Evolutionary conservation across 1,140 invertebrate genomes (phyloP).

Genomic region (Pseudachorutes palmiensis): DNA sequence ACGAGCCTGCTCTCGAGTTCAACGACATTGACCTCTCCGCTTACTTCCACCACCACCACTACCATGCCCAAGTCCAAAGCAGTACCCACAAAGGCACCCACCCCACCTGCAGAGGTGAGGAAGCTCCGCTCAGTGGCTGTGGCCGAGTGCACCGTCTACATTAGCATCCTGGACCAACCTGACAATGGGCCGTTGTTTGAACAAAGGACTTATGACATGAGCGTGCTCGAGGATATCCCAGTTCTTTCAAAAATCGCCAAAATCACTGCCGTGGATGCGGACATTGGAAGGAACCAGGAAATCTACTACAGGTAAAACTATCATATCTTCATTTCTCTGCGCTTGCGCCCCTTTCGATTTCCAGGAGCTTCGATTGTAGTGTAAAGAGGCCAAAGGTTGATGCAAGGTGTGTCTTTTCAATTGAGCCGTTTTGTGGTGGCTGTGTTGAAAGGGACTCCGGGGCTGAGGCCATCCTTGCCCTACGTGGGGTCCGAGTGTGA

Average conservation of each 20-base stretch:
- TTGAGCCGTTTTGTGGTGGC: too few species aligned
- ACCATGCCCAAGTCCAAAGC: not conserved
- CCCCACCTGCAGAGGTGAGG: not conserved
- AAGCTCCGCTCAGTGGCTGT: constrained; percentile 15
- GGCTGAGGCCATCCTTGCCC: too few species aligned
- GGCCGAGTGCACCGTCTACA: constrained; percentile 23
- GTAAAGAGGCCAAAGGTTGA: too few species aligned
- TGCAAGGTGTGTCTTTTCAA: too few species aligned
- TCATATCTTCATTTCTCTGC: too few species aligned
- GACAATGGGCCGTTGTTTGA: constrained; percentile 37
- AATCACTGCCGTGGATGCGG: constrained; percentile 79
- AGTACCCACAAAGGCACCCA: not conserved
- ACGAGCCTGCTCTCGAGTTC: constrained; percentile 7
- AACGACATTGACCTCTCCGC: constrained; percentile 15
- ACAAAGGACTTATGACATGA: constrained; percentile 67
- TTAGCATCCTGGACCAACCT: constrained; percentile 35
- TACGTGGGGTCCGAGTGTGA: too few species aligned
- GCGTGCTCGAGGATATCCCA: constrained; percentile 81
- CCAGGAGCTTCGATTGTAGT: too few species aligned
- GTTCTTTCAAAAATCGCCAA: constrained; percentile 40
- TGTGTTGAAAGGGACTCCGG: too few species aligned
- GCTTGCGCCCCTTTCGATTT: not conserved
- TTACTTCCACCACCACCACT: constrained; percentile 13
- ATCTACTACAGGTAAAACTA: constrained; percentile 81
- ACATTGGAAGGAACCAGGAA: constrained; percentile 86